Base-by-base conservation (phyloP, 2,113 vertebrate genomes). In the Heloderma charlesbogerti region DNA sequence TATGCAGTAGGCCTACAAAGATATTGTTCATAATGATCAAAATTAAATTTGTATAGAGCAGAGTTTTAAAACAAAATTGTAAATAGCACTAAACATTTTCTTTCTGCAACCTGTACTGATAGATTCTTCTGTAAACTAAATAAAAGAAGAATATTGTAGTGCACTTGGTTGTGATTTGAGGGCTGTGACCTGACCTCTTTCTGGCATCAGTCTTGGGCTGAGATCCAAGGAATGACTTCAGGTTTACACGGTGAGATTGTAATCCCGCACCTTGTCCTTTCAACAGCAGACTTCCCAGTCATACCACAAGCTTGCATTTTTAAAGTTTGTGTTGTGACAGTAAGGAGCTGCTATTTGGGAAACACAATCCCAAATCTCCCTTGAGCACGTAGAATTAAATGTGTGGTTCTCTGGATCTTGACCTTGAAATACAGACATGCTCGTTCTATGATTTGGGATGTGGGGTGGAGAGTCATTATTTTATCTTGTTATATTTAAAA, bases 41-140 rank as follows among this genome's bases (percentile, higher is more conserved):
- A 98, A 98, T 98, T 98, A 98, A 98, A 99, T 98, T 98, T 99
- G 99, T 99, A 99, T 98, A 99, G 98, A 98, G 97, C 98, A 98
- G 96, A 97, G 96, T 99, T 98, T 99, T 98, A 98, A 98, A 99
- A 98, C 96, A 95, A 97, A 63, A 98, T 97, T 99, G 98, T 99
- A 99, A 98, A 99, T 99, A 99, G 98, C 98, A 98, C 98, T 99
- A 99, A 99, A 98, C 97, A 97, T 97, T 98, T 98, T 97, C 97
- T 98, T 98, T 97, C 97, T 97, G 98, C 97, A 97, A 97, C 98
- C 98, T 99, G 97, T 98, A 98, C 98, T 98, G 98, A 98, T 96
- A 98, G 97, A 98, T 97, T 98, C 98, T 98, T 98, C 98, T 99
- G 98, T 98, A 99, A 99, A 98, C 98, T 98, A 97, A 98, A 99